Base-by-base conservation (phyloP, 2,797 vertebrate genomes). In the Enteromius fasciolatus region DNA sequence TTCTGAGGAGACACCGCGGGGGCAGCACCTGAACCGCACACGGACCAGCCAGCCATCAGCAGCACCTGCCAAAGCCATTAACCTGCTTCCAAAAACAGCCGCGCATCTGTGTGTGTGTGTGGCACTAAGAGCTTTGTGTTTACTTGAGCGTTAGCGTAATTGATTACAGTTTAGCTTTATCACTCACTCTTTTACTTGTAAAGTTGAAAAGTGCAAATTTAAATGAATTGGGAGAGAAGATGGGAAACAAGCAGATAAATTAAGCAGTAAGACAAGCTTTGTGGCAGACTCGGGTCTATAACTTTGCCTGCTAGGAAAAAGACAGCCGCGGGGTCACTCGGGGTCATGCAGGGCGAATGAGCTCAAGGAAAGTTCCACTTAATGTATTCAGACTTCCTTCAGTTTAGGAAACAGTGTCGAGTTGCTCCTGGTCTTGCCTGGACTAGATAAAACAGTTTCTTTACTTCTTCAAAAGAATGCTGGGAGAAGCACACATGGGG, bases 51-150 rank as follows among this genome's bases (percentile, higher is more conserved):
- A 74, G 59, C 39, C 80, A 67, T 73, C 74, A 66, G 50, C n/a
- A 36, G 67, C 59, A 17, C 75, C 75, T 82, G 84, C 68, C 84
- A 85, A 82, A 82, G 15, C 31, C 75, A 77, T 81, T 82, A 73
- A 82, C 57, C 46, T 75, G 59, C 12, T 28, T 54, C 44, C 76
- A 66, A 39, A 78, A 72, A 48, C 52, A 84, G 70, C n/a, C 33
- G 0, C 1, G 33, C 14, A 3, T 68, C 46, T 52, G 39, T 39
- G 39, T 41, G 39, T 9, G 39, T 39, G 12, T 9, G 46, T 1
- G 23, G 11, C 50, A 57, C 66, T 3, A 46, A 73, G 31, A 18
- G 31, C 0, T 52, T 28, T 39, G 36, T 44, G 61, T 54, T 39
- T 67, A 9, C 31, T 50, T 66, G 15, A 57, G 67, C 3, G 2